Conservation (phyloP, 1,140 invertebrate species). For the Zaprionus gabonicus region DNA sequence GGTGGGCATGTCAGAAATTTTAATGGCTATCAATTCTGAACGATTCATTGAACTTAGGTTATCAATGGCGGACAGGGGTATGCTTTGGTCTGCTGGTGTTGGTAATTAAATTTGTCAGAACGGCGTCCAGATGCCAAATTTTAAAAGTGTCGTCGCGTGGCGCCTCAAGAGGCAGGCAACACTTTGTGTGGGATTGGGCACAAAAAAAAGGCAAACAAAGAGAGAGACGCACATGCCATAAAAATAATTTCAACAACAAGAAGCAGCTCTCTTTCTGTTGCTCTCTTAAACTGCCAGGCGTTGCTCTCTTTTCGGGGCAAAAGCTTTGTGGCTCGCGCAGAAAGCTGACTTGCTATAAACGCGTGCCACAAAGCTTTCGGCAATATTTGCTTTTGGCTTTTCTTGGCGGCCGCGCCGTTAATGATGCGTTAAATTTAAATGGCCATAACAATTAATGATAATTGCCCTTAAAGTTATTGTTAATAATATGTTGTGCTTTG, state of each 20-base stretch:
- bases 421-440: slow-evolving; percentile 83
- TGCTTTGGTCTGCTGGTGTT: slow-evolving; percentile 43
- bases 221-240: not conserved
- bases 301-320: slow-evolving; percentile 6
- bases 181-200: not conserved
- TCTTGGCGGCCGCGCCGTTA: slow-evolving; percentile 45
- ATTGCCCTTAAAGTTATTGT: slow-evolving; percentile 77
- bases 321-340: slow-evolving; percentile 38
- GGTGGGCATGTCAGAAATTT: slow-evolving; percentile 62
- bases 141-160: slow-evolving; percentile 2
- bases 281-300: slow-evolving; percentile 36
- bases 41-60: slow-evolving; percentile 68
- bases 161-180: slow-evolving; percentile 52
- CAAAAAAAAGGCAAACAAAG: not conserved
- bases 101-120: slow-evolving; percentile 77
- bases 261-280: not conserved
- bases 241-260: slow-evolving; percentile 37
- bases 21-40: slow-evolving; percentile 63
- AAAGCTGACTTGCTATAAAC: slow-evolving; percentile 61
- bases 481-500: slow-evolving; percentile 55
- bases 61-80: slow-evolving; percentile 52
- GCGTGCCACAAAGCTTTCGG: slow-evolving; percentile 23
- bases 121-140: slow-evolving; percentile 53
- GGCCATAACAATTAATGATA: slow-evolving; percentile 80
- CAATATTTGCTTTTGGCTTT: slow-evolving; percentile 34